Percentiles rank a stretch among this genome's conserved stretches.
Conservation (phyloP, 2,797 vertebrate genomes). For the Enteromius radiatus region DNA sequence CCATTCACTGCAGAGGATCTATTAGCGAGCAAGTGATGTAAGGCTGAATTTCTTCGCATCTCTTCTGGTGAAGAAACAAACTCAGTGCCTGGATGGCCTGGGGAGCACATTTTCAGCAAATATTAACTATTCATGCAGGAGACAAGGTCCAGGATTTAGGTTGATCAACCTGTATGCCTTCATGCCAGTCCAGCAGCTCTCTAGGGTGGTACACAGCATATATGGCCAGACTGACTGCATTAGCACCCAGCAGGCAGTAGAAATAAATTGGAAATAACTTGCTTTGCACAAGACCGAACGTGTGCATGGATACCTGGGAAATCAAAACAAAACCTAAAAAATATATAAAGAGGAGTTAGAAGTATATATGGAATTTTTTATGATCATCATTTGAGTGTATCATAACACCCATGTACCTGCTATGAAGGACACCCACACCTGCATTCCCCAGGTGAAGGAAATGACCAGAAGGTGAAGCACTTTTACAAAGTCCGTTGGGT, state of each 20-base stretch:
- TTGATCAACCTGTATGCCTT: constrained; percentile 80
- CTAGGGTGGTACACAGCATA: constrained; percentile 80
- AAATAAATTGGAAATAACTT: constrained; percentile 88
- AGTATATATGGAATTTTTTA: not conserved
- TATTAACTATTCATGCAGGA: not conserved
- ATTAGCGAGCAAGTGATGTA: not conserved
- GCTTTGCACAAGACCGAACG: constrained; percentile 88
- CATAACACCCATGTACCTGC: constrained; percentile 74
- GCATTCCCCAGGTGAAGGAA: constrained; percentile 88
- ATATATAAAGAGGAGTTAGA: not conserved
- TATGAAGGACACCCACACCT: constrained; percentile 89
- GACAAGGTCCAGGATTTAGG: not conserved
- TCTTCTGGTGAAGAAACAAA: not conserved
- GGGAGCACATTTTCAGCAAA: not conserved
- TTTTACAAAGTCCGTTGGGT: constrained; percentile 79
- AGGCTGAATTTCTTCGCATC: not conserved
- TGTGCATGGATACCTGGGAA: constrained; percentile 79
- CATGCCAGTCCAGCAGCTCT: constrained; percentile 80
- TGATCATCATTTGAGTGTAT: not conserved
- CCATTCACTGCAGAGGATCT: not conserved
- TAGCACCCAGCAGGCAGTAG: constrained; percentile 78
- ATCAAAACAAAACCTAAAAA: constrained; percentile 82
- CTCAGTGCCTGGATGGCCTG: not conserved
- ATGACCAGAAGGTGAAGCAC: constrained; percentile 83
- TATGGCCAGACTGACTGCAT: constrained; percentile 78